Evolutionary conservation across 1,140 invertebrate genomes (phyloP).

Genomic region (Dendroctonus valens): DNA sequence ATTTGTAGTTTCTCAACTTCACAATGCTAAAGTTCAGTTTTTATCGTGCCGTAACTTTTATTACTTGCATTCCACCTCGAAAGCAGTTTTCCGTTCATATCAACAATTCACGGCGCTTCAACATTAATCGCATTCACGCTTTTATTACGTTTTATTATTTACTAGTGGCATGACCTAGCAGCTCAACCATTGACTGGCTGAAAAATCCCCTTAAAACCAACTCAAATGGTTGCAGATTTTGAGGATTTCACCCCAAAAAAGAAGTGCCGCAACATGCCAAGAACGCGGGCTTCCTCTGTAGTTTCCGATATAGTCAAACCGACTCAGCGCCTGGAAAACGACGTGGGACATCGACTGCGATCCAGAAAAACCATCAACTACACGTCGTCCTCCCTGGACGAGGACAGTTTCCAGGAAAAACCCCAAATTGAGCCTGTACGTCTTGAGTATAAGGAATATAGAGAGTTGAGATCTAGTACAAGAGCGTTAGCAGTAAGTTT

Average conservation of each 20-base stretch:
- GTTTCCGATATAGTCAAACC: slow-evolving; percentile 41
- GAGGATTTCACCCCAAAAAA: slow-evolving; percentile 31
- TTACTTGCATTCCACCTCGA: too few species aligned
- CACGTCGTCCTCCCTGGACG: slow-evolving; percentile 40
- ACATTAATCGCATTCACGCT: too few species aligned
- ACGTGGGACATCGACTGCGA: slow-evolving; percentile 40
- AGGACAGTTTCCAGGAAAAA: slow-evolving; percentile 43
- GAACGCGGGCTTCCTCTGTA: slow-evolving; percentile 40
- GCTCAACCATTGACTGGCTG: too few species aligned
- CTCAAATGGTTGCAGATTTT: slow-evolving; percentile 15
- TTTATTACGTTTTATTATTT: too few species aligned
- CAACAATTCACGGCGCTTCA: too few species aligned
- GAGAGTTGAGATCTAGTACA: slow-evolving; percentile 41
- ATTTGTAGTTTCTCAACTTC: slow-evolving; percentile 4
- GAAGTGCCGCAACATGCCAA: slow-evolving; percentile 38
- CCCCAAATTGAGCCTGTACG: slow-evolving; percentile 28
- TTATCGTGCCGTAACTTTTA: too few species aligned
- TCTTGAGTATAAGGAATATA: slow-evolving; percentile 37
- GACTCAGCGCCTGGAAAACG: slow-evolving; percentile 37
- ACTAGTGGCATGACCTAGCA: too few species aligned
- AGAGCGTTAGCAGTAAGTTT: slow-evolving; percentile 40
- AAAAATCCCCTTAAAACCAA: too few species aligned
- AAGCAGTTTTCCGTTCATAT: too few species aligned
- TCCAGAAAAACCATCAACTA: slow-evolving; percentile 45
- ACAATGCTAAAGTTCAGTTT: background rate